phyloP scores from a whole-genome alignment of 2,888 invertebrate genomes.

The Ganaspis brasiliensis region DNA sequence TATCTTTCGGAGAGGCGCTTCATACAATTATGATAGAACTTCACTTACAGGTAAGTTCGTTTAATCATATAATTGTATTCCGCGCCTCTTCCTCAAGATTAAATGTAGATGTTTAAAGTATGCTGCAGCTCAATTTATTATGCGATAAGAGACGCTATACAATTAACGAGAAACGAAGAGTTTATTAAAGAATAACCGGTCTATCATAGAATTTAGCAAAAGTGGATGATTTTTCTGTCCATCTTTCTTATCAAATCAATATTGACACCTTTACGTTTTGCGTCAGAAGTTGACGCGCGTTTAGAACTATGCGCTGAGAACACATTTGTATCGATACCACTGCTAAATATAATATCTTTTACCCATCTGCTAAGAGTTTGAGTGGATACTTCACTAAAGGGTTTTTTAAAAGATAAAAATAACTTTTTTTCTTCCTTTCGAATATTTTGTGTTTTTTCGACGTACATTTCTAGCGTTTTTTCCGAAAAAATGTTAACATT shows the following conservation, averaged over 20 bases:
- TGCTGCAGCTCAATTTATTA: neutral
- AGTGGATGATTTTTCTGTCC: slow-evolving; percentile 32
- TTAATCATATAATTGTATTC: too few relatives aligned
- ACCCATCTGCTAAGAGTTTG: slow-evolving; percentile 55
- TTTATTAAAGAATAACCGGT: too few relatives aligned
- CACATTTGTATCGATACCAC: slow-evolving; percentile 42
- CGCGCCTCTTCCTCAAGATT: too few relatives aligned
- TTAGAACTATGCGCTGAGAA: slow-evolving; percentile 40
- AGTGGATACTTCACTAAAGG: slow-evolving; percentile 44
- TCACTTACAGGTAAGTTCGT: neutral
- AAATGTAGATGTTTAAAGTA: neutral
- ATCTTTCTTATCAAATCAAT: slow-evolving; percentile 47
- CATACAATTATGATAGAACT: neutral
- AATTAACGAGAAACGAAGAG: too few relatives aligned
- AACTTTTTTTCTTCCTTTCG: slow-evolving; percentile 30
- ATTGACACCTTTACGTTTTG: slow-evolving; percentile 40
- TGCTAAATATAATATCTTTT: slow-evolving; percentile 38
- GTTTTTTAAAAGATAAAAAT: slow-evolving; percentile 52
- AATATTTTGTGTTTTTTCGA: slow-evolving; percentile 49
- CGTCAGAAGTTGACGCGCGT: slow-evolving; percentile 48
- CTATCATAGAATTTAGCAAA: slow-evolving; percentile 47
- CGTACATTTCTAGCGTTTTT: slow-evolving; percentile 44
- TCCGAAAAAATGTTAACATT: slow-evolving; percentile 46
- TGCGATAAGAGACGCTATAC: too few relatives aligned
- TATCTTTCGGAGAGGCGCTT: slow-evolving; percentile 1